Evolutionary conservation across 2,888 invertebrate species (phyloP).

Genomic region (Microctonus brassicae): DNA sequence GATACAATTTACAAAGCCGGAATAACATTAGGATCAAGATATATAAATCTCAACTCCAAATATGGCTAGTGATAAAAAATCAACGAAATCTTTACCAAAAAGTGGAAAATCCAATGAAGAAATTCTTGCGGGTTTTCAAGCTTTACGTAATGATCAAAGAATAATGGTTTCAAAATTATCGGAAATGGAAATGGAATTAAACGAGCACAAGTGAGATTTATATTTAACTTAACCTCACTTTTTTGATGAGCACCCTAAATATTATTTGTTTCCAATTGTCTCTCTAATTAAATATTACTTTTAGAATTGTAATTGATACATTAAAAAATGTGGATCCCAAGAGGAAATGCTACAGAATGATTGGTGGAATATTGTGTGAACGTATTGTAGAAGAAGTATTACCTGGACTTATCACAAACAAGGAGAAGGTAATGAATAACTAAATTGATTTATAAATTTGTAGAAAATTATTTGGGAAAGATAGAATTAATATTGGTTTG

Average conservation of each 20-base stretch:
- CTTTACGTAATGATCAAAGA: slow-evolving; percentile 88
- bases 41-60: slow-evolving; percentile 49
- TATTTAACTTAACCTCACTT: slow-evolving; percentile 52
- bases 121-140: slow-evolving; percentile 89
- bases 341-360: slow-evolving; percentile 92
- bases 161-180: slow-evolving; percentile 88
- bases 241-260: slow-evolving; percentile 24
- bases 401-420: slow-evolving; percentile 85
- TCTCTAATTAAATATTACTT: slow-evolving; percentile 25
- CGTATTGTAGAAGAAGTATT: slow-evolving; percentile 91
- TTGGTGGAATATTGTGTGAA: slow-evolving; percentile 94
- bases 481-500: slow-evolving; percentile 74
- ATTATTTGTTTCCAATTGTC: slow-evolving; percentile 19
- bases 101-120: slow-evolving; percentile 74
- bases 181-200: slow-evolving; percentile 93
- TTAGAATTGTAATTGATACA: slow-evolving; percentile 93
- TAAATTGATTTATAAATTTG: background rate
- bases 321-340: slow-evolving; percentile 86
- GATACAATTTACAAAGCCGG: too few relatives aligned
- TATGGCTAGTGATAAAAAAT: slow-evolving; percentile 67
- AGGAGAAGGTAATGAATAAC: slow-evolving; percentile 74
- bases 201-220: slow-evolving; percentile 90
- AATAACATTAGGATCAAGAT: background rate
- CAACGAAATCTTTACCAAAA: slow-evolving; percentile 55
- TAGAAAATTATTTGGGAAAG: slow-evolving; percentile 30